phyloP scores from a whole-genome alignment of 2,797 vertebrate species.

The Kryptopterus vitreolus region DNA sequence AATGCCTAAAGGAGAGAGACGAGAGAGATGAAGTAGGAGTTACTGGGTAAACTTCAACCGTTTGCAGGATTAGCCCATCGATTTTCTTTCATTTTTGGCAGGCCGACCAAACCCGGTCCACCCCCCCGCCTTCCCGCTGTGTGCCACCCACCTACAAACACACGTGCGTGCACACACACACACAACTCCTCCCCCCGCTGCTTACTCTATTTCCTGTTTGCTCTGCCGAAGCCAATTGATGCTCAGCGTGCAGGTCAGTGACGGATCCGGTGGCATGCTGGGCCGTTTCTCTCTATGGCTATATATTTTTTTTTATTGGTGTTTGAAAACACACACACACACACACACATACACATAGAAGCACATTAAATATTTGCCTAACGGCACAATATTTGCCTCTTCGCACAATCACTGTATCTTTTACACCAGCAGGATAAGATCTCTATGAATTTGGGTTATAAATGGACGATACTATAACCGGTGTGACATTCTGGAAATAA shows the following conservation, averaged over 20 bases:
- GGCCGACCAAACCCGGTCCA: conserved; percentile 36
- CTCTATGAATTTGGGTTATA: too few relatives aligned
- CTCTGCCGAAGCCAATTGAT: conserved; percentile 43
- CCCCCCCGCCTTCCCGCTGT: conserved; percentile 24
- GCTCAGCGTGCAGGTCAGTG: conserved; percentile 34
- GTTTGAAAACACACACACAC: conserved; percentile 16
- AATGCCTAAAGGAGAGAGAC: background rate
- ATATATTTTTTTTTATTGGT: conserved; percentile 23
- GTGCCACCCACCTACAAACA: conserved; percentile 45
- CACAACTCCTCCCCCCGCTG: conserved; percentile 39
- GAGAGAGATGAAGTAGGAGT: background rate
- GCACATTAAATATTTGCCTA: conserved; percentile 10
- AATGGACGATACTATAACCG: too few relatives aligned
- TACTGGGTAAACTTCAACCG: conserved; percentile 53
- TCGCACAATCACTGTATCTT: background rate
- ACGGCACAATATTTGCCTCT: background rate
- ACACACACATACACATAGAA: background rate
- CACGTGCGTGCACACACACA: conserved; percentile 8
- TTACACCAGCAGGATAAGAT: background rate
- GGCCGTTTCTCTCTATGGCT: conserved; percentile 12
- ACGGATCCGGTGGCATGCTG: conserved; percentile 34
- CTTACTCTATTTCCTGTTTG: conserved; percentile 49
- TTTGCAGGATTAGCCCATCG: conserved; percentile 59
- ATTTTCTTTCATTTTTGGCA: conserved; percentile 58
- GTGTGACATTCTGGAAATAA: background rate